Base-by-base conservation (phyloP, 2,797 vertebrate species). In the Setipinna tenuifilis region DNA sequence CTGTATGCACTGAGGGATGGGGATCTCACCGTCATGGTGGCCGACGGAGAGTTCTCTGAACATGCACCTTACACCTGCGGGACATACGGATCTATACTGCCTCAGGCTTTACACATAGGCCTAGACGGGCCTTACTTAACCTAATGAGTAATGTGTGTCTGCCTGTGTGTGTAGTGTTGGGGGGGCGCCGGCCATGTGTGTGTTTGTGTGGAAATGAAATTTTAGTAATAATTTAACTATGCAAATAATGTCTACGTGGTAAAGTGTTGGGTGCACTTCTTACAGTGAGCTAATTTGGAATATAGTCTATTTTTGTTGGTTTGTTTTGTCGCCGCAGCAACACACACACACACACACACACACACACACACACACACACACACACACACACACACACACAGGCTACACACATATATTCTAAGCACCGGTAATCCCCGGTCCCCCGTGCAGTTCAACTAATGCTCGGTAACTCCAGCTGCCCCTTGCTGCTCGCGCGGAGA, bases 381-480 rank as follows among this genome's bases (percentile, higher is more conserved):
- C 59, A 68, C 62, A 68, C 25, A 14, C 68, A 17, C 65, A 5
- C 65, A 31, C 65, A 31, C 65, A 31, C 25, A 71, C 6, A 68
- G 2, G 21, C 28, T 4, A n/a, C 14, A 75, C 14, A 41, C 14
- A 75, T 41, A 75, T 41, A 75, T 31, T 75, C 28, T 75, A 31
- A 75, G 68, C 68, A 28, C 28, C 68, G 68, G 68, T 75, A 75
- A 75, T 75, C 68, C 65, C 65, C 68, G 68, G 68, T 35, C 17
- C 31, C 68, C 68, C 28, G 68, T 75, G 68, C 31, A 35, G 28
- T 75, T 75, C 28, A 28, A 17, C 68, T 75, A 75, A 75, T 75
- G 68, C 68, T 75, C 68, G 68, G 68, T 75, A 75, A 75, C 68
- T 75, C 68, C 68, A 75, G 68, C 68, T 75, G 68, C 28, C 28